phyloP scores from a whole-genome alignment of 2,797 vertebrate species.

The Rachycentron canadum region DNA sequence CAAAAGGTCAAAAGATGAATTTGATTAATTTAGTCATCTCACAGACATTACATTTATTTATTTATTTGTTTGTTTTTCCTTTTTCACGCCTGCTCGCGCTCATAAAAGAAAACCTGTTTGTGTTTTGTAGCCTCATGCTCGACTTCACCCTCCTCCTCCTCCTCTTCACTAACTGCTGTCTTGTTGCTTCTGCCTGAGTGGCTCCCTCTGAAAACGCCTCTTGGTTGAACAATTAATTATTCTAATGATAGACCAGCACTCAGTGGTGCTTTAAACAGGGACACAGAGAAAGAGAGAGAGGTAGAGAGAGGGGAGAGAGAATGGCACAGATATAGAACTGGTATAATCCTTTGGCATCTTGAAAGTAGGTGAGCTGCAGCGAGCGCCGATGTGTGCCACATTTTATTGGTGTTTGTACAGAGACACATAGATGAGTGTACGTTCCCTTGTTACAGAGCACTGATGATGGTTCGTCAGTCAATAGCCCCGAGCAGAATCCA shows the following conservation, averaged over 20 bases:
- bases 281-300: constrained; percentile 40
- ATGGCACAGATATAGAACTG: constrained; percentile 54
- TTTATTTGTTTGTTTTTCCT: constrained; percentile 20
- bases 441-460: constrained; percentile 33
- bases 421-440: constrained; percentile 27
- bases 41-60: constrained; percentile 18
- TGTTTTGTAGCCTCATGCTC: constrained; percentile 74
- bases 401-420: constrained; percentile 10
- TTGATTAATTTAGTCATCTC: constrained; percentile 54
- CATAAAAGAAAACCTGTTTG: constrained; percentile 76
- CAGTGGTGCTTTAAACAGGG: constrained; percentile 76
- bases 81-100: constrained; percentile 66
- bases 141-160: constrained; percentile 68
- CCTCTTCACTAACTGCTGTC: constrained; percentile 70
- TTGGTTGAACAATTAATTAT: constrained; percentile 87
- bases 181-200: constrained; percentile 80
- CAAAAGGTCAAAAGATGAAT: constrained; percentile 56
- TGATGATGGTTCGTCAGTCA: constrained; percentile 51
- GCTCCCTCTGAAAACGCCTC: constrained; percentile 81
- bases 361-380: constrained; percentile 56
- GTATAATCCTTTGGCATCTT: constrained; percentile 33
- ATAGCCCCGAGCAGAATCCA: constrained; percentile 35
- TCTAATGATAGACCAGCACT: constrained; percentile 83
- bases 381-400: constrained; percentile 33
- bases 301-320: constrained; percentile 31